These are phyloP conservation scores for Pemphredon lugubris DNA, from an alignment of 2,888 invertebrate species.

Conservation along the genomic window DNA sequence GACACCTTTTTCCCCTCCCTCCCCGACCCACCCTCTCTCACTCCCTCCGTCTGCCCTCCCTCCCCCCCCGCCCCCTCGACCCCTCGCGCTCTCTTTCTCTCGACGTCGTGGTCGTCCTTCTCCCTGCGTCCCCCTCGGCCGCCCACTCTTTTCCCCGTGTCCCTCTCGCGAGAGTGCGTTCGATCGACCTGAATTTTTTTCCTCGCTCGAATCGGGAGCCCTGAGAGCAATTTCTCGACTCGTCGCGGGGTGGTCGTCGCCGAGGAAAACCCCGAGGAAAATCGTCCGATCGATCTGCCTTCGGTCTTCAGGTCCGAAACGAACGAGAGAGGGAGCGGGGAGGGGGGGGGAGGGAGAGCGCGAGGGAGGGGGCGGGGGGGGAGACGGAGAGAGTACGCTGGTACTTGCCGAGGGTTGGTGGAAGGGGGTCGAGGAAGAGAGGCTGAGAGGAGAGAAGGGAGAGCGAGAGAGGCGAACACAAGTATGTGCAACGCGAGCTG, in stretches of 20 bases:
- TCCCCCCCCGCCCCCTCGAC: constrained; percentile 23
- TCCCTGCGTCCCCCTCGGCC: constrained; percentile 27
- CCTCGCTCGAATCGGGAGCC: constrained; percentile 70
- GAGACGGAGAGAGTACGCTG: constrained; percentile 36
- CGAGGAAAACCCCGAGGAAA: constrained; percentile 80
- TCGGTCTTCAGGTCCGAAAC: constrained; percentile 79
- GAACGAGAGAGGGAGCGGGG: constrained; percentile 52
- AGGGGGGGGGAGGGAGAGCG: constrained; percentile 28
- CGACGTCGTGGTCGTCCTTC: constrained; percentile 13
- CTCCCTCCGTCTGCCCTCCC: constrained; percentile 30
- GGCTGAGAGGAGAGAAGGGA: constrained; percentile 40
- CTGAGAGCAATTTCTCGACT: constrained; percentile 74
- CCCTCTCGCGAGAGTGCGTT: constrained; percentile 67
- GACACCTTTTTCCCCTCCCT: constrained; percentile 47
- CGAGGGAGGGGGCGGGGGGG: constrained; percentile 24
- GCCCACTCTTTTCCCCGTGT: constrained; percentile 45
- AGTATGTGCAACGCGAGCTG: constrained; percentile 71
- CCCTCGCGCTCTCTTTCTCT: constrained; percentile 27
- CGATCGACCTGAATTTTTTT: constrained; percentile 71
- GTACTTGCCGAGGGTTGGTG: constrained; percentile 30
- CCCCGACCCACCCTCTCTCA: constrained; percentile 11
- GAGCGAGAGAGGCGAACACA: constrained; percentile 63
- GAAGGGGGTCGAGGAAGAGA: constrained; percentile 39
- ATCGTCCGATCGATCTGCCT: constrained; percentile 80
- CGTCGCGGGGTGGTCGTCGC: constrained; percentile 78